Base-by-base conservation (phyloP, 1,140 invertebrate genomes). In the Araneus ventricosus region DNA sequence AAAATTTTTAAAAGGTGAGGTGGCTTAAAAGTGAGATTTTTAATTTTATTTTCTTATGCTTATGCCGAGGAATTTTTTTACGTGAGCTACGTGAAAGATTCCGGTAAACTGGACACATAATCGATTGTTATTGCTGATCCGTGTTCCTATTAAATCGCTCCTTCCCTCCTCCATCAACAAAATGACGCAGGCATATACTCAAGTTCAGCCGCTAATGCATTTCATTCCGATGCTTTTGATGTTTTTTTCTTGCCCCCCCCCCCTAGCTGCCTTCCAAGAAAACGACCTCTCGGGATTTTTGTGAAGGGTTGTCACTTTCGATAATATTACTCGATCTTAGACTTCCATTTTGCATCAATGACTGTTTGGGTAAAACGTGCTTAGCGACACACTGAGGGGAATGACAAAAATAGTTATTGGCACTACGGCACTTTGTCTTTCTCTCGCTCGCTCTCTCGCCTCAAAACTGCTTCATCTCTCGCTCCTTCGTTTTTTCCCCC, bases 361-460 rank as follows among this genome's bases (percentile, higher is more conserved):
- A 92, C 90, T 86, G 90, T 75, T 92, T 86, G 34, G 61, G 61
- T 85, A 92, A 86, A 92, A 92, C 90, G 90, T 92, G 80, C 90
- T 92, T 92, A 70, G 90, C 82, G 90, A 86, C 80, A 79, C 82
- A 45, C 79, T 30, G 30, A 41, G 22, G 39, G 52, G 79, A 93
- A 93, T 93, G 91, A 93, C 84, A 93, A 93, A 93, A 93, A 93
- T 93, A 87, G 91, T 92, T 84, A 92, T 92, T 92, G 90, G 90
- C 89, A 89, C 37, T 79, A 63, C 39, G 63, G 67, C 88, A 92
- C 82, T 92, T 86, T 85, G 90, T 85, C 89, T 90, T 90, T 61
- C 79, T 82, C 70, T 91, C 80, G 34, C 63, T 82, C 70, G 63
- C 80, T 22, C 63, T 75, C 57, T 82, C 67, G 39, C 70, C 70